phyloP scores from a whole-genome alignment of 2,113 vertebrate species.

The Acrocephalus kingi region DNA sequence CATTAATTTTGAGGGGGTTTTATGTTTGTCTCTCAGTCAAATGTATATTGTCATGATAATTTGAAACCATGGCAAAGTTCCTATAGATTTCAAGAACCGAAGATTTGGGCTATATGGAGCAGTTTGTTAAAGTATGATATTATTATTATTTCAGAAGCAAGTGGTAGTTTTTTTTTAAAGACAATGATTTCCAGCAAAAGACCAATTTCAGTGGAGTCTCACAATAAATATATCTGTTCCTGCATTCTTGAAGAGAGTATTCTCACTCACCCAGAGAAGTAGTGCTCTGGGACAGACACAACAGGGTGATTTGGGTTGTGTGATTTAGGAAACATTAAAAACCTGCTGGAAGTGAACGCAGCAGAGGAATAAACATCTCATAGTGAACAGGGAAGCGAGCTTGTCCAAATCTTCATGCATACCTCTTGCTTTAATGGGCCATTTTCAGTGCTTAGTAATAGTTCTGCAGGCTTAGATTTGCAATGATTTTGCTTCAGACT shows the following conservation, averaged over 20 bases:
- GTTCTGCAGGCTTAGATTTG: not conserved
- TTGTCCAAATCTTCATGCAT: not conserved
- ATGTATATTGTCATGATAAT: not conserved
- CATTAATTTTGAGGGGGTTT: not conserved
- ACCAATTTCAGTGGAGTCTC: not conserved
- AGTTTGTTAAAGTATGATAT: not conserved
- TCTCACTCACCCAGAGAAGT: not conserved
- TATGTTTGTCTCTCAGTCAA: not conserved
- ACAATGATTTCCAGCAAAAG: not conserved
- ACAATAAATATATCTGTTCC: not conserved
- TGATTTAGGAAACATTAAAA: not conserved
- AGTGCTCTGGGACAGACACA: not conserved
- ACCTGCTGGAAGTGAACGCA: not conserved
- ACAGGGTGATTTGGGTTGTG: not conserved
- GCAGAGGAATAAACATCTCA: not conserved
- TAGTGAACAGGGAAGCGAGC: not conserved
- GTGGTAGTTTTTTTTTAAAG: not conserved
- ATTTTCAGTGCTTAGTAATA: not conserved
- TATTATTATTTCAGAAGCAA: not conserved
- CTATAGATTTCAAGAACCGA: not conserved
- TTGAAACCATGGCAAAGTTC: not conserved
- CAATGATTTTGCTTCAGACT: not conserved
- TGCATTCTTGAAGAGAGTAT: not conserved
- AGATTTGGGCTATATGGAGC: not conserved
- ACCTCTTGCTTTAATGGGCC: not conserved